Evolutionary conservation across 2,888 invertebrate genomes (phyloP).

Genomic region (Nomada ruficornis): DNA sequence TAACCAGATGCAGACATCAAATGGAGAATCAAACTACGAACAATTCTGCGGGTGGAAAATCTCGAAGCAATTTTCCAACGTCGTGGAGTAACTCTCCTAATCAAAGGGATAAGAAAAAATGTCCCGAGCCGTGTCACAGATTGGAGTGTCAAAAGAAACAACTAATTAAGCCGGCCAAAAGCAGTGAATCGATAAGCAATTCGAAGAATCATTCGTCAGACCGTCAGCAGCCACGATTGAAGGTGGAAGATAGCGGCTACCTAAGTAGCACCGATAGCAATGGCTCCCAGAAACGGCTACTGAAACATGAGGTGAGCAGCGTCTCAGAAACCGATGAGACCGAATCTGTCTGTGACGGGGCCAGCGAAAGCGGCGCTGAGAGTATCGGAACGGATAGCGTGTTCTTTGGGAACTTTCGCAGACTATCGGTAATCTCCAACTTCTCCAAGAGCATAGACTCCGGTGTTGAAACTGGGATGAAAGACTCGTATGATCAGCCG

Average conservation of each 20-base stretch:
- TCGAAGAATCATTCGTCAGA: slow-evolving; percentile 10
- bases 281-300: slow-evolving; percentile 79
- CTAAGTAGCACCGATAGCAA: slow-evolving; percentile 93
- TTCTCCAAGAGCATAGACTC: slow-evolving; percentile 78
- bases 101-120: slow-evolving; percentile 19
- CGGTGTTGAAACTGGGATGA: slow-evolving; percentile 72
- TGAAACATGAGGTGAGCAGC: slow-evolving; percentile 84
- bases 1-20: not conserved
- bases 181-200: slow-evolving; percentile 34
- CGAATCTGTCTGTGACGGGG: slow-evolving; percentile 92
- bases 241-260: slow-evolving; percentile 90
- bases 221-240: slow-evolving; percentile 35
- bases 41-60: not conserved
- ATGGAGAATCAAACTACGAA: not conserved
- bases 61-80: not conserved
- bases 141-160: slow-evolving; percentile 16
- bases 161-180: slow-evolving; percentile 15
- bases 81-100: slow-evolving; percentile 21
- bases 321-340: slow-evolving; percentile 92
- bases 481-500: slow-evolving; percentile 63
- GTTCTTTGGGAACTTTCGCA: slow-evolving; percentile 91
- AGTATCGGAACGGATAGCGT: slow-evolving; percentile 95
- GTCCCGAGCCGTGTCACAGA: not conserved
- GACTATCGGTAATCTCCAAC: slow-evolving; percentile 77
- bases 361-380: slow-evolving; percentile 94